Base-by-base conservation (phyloP, 2,797 vertebrate species). In the Galagoides demidoff region DNA sequence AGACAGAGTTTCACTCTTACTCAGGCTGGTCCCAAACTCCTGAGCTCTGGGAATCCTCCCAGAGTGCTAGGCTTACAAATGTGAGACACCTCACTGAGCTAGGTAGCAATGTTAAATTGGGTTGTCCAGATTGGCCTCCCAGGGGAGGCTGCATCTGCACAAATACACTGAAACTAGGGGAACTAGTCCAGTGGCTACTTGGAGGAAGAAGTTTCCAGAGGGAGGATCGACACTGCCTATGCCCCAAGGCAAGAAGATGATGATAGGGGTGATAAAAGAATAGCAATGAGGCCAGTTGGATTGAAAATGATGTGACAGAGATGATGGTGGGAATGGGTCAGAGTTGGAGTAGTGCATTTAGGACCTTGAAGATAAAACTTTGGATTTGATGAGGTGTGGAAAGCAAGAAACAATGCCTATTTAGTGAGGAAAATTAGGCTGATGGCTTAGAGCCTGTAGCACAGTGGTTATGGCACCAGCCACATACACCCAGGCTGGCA, bases 211-310 rank as follows among this genome's bases (percentile, higher is more conserved):
- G 2, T 1, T 29, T 76, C 29, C 34, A 2, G 66, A 61, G n/a
- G 57, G 4, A 39, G 4, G 23, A 7, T 2, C 29, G 25, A 29
- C 1, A 8, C 12, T 12, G 82, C 13, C 12, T 74, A 5, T 0
- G 13, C 17, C n/a, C 49, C 8, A 1, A 39, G 79, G 45, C 29
- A 45, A 5, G 20, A 22, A 11, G 64, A 11, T 8, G 29, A 11
- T 6, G 29, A 12, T 17, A 45, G 14, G 6, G 4, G 11, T 57
- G 25, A n/a, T n/a, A 19, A 19, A 63, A 25, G 4, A 31, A 49
- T 2, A 22, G 5, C 3, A 1, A 0, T 31, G 25, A 63, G 52
- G 25, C 31, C 52, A 13, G 29, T 5, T 19, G 43, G 7, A 1
- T 77, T 16, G 27, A 55, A 66, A 82, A 25, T 34, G 34, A 25